Conservation (phyloP, 1,140 invertebrate species). For the Diploscapter pachys region DNA sequence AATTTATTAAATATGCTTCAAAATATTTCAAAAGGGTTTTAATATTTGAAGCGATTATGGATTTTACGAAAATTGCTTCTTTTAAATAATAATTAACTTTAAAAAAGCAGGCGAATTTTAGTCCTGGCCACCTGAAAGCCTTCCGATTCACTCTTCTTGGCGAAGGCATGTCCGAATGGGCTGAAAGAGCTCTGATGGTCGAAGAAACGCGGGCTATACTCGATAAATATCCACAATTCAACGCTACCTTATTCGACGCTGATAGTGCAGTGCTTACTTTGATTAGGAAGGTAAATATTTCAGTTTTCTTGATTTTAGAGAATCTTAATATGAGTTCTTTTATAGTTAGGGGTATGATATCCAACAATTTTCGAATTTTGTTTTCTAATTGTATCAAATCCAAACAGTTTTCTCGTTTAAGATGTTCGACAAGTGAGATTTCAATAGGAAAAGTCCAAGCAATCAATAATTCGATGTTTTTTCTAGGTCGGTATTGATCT, state of each 20-base stretch:
- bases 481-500: conserved; percentile 46
- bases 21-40: too few species aligned
- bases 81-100: neutral
- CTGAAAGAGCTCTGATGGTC: conserved; percentile 47
- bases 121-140: conserved; percentile 27
- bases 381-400: too few species aligned
- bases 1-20: too few species aligned
- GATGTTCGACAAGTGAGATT: too few species aligned
- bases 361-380: neutral
- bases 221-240: conserved; percentile 39
- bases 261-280: conserved; percentile 49
- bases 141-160: conserved; percentile 51
- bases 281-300: conserved; percentile 10
- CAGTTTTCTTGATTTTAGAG: too few species aligned
- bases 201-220: conserved; percentile 45
- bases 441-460: too few species aligned
- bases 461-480: too few species aligned
- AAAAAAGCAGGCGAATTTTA: neutral
- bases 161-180: conserved; percentile 55
- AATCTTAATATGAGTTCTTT: conserved; percentile 40
- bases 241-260: conserved; percentile 48
- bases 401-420: too few species aligned
- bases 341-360: neutral
- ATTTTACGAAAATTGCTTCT: neutral
- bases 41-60: too few species aligned